Evolutionary conservation across 2,888 invertebrate genomes (phyloP).

Genomic region (Drosophila infuscata): DNA sequence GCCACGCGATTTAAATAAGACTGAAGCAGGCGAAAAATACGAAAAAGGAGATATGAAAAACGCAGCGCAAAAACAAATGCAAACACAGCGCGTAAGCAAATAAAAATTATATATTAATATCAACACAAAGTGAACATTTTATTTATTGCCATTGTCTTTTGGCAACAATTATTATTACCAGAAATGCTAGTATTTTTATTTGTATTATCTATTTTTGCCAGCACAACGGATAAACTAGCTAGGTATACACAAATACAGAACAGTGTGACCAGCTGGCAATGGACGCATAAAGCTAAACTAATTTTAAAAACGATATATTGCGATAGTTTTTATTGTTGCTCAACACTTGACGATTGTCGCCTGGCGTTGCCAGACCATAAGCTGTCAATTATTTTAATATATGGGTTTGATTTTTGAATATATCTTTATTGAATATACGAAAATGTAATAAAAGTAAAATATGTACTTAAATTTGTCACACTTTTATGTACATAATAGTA

Average conservation of each 20-base stretch:
- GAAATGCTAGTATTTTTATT: slow-evolving; percentile 23
- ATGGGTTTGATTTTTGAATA: neutral
- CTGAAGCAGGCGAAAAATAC: neutral
- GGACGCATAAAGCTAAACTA: neutral
- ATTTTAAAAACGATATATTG: neutral
- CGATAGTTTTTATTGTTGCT: neutral
- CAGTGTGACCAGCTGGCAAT: slow-evolving; percentile 31
- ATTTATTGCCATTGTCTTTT: slow-evolving; percentile 8
- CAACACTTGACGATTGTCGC: neutral
- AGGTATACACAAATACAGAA: slow-evolving; percentile 47
- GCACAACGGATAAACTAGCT: slow-evolving; percentile 33
- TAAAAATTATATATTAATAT: neutral
- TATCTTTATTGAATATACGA: neutral
- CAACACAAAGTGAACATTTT: neutral
- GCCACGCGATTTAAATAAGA: slow-evolving; percentile 24
- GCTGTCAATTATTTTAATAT: neutral
- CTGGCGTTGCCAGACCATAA: neutral
- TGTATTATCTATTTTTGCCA: slow-evolving; percentile 21
- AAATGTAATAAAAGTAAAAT: neutral
- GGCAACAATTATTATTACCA: slow-evolving; percentile 35
- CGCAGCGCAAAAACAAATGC: neutral
- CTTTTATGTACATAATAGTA: neutral
- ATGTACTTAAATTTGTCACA: neutral
- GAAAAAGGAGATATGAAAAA: neutral
- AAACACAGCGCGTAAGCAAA: slow-evolving; percentile 5